Evolutionary conservation across 2,888 invertebrate genomes (phyloP).

Genomic region (Luperina testacea): DNA sequence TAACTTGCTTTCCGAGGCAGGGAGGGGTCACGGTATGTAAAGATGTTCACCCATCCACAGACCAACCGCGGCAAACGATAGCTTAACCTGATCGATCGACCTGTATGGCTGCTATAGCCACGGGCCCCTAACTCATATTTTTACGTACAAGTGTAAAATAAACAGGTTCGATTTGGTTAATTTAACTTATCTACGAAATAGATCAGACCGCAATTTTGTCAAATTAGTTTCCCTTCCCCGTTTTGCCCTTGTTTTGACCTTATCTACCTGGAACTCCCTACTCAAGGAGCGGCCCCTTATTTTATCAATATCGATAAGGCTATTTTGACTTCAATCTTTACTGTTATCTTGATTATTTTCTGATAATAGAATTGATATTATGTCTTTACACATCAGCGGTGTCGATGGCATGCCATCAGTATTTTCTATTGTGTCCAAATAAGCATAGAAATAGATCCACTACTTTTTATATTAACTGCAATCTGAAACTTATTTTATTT

Average conservation of each 20-base stretch:
- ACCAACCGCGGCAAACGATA: too few species aligned
- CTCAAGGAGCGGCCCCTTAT: slow-evolving; percentile 56
- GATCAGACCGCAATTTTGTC: slow-evolving; percentile 36
- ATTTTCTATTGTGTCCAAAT: slow-evolving; percentile 65
- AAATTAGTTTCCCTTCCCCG: slow-evolving; percentile 23
- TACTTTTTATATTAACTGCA: slow-evolving; percentile 58
- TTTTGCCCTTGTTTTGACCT: slow-evolving; percentile 13
- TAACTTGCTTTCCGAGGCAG: too few species aligned
- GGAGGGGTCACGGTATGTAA: too few species aligned
- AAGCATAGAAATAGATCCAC: slow-evolving; percentile 60
- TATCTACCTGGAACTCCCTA: slow-evolving; percentile 56
- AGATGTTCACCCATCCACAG: too few species aligned
- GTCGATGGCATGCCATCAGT: slow-evolving; percentile 54
- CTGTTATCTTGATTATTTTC: slow-evolving; percentile 64
- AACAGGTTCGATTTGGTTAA: not conserved
- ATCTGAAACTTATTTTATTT: slow-evolving; percentile 64
- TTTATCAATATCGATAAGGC: slow-evolving; percentile 65
- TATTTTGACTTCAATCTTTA: slow-evolving; percentile 62
- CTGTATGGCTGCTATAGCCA: too few species aligned
- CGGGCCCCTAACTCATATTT: too few species aligned
- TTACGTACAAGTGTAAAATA: not conserved
- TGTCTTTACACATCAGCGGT: slow-evolving; percentile 61
- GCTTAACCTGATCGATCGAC: too few species aligned
- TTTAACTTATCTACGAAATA: not conserved
- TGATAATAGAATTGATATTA: slow-evolving; percentile 64